phyloP scores from a whole-genome alignment of 2,797 vertebrate species.

The Acipenser oxyrinchus region DNA sequence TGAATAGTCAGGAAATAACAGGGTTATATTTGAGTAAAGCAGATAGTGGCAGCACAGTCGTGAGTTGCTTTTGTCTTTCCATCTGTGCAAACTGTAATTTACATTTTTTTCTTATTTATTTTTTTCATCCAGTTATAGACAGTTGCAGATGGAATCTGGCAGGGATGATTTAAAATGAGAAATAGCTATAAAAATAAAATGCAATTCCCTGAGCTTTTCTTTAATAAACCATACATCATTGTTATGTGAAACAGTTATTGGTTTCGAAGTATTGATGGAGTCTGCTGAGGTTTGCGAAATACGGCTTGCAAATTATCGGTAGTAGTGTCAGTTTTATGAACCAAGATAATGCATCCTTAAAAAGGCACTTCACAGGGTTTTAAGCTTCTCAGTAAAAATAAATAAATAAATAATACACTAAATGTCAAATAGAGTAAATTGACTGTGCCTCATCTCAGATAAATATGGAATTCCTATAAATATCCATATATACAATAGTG shows the following conservation, averaged over 20 bases:
- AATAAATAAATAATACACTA: not conserved
- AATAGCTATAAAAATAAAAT: not conserved
- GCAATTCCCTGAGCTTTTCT: not conserved
- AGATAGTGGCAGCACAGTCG: too few relatives aligned
- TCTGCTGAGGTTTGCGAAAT: not conserved
- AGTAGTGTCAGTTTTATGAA: not conserved
- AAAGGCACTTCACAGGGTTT: not conserved
- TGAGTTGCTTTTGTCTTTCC: too few relatives aligned
- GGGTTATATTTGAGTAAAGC: too few relatives aligned
- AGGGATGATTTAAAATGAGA: not conserved
- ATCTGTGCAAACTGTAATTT: not conserved
- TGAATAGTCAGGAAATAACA: too few relatives aligned
- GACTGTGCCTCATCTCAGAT: not conserved
- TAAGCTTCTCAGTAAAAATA: not conserved
- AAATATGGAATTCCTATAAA: too few relatives aligned
- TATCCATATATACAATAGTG: slow-evolving; percentile 33
- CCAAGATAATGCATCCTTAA: not conserved
- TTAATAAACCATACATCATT: not conserved
- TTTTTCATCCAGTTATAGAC: not conserved
- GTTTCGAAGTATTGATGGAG: not conserved
- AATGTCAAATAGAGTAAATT: not conserved
- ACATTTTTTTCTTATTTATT: not conserved
- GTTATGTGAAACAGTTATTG: not conserved
- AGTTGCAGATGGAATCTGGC: not conserved
- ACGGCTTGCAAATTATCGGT: not conserved